Base-by-base conservation (phyloP, 2,797 vertebrate species). In the Gymnoscopelus microlampas region DNA sequence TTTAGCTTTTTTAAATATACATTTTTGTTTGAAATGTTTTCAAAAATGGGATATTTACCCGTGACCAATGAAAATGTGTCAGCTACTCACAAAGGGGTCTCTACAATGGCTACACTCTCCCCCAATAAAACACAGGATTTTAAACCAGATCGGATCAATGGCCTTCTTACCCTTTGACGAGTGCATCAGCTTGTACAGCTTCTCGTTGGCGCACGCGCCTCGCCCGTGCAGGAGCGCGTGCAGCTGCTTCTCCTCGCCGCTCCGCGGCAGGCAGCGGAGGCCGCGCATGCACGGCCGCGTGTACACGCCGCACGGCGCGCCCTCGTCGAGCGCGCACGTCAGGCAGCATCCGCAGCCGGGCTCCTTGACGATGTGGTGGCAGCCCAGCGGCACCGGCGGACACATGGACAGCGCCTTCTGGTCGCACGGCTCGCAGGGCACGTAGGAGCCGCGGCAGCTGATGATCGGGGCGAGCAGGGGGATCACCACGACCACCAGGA, bases 341-440 rank as follows among this genome's bases (percentile, higher is more conserved):
- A 95, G 91, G 88, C 97, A 98, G 94, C 97, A 98, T 83, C 97
- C 97, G 88, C 97, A 98, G 91, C 97, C 97, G 14, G 97, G 97
- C 88, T 98, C 97, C 87, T 96, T 96, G 77, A 98, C 96, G 89
- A 94, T 90, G 92, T 97, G 94, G 60, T 29, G 26, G 26, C 97
- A 98, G 83, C 94, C 94, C 83, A 94, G 77, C 44, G 96, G 95
- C 80, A 94, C 92, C 74, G 96, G 95, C 63, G 95, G 95, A 72
- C 97, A 98, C 92, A 96, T 91, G 76, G 96, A 96, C 70, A 92
- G 90, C 15, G 95, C 94, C 81, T 96, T 97, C 78, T 93, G 92
- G 62, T 98, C 96, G 90, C 97, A 98, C 65, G 95, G 95, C 84
- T 96, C 96, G 87, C 97, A 98, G 76, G 96, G 97, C 83, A 98